phyloP scores from a whole-genome alignment of 1,140 invertebrate species.

The Heliconius eleuchia region DNA sequence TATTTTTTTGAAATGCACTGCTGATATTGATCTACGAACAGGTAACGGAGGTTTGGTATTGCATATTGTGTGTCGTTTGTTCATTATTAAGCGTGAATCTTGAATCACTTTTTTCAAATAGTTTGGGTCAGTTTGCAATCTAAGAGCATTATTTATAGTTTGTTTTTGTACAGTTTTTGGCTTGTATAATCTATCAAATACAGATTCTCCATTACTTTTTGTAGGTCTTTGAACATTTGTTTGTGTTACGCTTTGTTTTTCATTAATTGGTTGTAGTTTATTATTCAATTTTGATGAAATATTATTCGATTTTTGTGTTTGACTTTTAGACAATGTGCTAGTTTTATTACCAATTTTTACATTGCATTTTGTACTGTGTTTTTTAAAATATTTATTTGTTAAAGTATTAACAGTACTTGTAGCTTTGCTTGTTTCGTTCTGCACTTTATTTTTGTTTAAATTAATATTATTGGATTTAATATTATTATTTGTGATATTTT shows the following conservation, averaged over 20 bases:
- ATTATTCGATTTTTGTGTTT: not conserved
- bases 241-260: constrained; percentile 44
- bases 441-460: constrained; percentile 29
- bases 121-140: constrained; percentile 55
- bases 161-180: constrained; percentile 56
- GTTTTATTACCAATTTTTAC: constrained; percentile 15
- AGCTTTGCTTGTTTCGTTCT: constrained; percentile 15
- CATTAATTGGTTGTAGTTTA: not conserved
- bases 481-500: not conserved
- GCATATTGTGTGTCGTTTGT: constrained; percentile 57
- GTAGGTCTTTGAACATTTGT: constrained; percentile 28
- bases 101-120: constrained; percentile 60
- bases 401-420: constrained; percentile 6
- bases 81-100: constrained; percentile 50
- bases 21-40: constrained; percentile 73
- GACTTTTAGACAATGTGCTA: constrained; percentile 19
- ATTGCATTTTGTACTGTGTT: constrained; percentile 10
- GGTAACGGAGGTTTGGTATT: constrained; percentile 41
- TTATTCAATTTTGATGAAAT: not conserved
- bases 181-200: constrained; percentile 73
- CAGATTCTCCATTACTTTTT: constrained; percentile 46
- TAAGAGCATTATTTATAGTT: constrained; percentile 46
- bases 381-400: constrained; percentile 21
- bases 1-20: constrained; percentile 75
- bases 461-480: not conserved